phyloP scores from a whole-genome alignment of 2,113 vertebrate species.

The Tenrec ecaudatus region DNA sequence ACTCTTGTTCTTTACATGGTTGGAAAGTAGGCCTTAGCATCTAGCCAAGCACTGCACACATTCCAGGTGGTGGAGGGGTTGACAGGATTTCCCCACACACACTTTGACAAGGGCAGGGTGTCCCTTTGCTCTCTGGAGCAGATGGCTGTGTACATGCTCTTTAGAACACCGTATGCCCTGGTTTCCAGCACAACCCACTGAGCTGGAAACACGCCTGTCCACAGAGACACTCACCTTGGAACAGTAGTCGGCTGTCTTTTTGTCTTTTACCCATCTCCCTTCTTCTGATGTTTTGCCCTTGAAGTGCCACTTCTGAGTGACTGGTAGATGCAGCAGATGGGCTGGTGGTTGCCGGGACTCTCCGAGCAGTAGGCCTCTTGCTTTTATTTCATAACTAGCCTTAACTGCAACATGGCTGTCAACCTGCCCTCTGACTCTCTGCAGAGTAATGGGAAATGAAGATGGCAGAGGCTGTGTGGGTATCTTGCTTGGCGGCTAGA shows the following conservation, averaged over 20 bases:
- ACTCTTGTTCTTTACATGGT: not conserved
- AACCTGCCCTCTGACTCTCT: conserved; percentile 1
- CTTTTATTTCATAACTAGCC: conserved; percentile 25
- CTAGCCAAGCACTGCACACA: not conserved
- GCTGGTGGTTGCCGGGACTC: conserved; percentile 45
- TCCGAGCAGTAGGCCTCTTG: conserved; percentile 46
- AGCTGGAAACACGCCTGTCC: conserved; percentile 66
- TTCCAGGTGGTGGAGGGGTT: conserved; percentile 61
- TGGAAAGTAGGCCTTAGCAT: not conserved
- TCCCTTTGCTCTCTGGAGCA: conserved; percentile 74
- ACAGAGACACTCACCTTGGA: conserved; percentile 68
- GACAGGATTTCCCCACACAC: not conserved
- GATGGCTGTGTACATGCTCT: conserved; percentile 74
- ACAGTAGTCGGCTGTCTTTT: not conserved
- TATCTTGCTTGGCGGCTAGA: not conserved
- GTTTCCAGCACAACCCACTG: conserved; percentile 68
- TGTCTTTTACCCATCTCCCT: conserved; percentile 42
- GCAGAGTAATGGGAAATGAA: conserved; percentile 9
- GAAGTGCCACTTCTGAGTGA: conserved; percentile 50
- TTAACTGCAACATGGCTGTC: conserved; percentile 35
- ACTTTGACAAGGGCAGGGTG: conserved; percentile 66
- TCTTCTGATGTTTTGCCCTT: conserved; percentile 67
- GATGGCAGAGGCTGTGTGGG: conserved; percentile 19
- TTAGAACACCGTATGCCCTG: conserved; percentile 27
- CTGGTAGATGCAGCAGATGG: conserved; percentile 54